Base-by-base conservation (phyloP, 1,140 invertebrate genomes). In the Euura saliciscinereae region DNA sequence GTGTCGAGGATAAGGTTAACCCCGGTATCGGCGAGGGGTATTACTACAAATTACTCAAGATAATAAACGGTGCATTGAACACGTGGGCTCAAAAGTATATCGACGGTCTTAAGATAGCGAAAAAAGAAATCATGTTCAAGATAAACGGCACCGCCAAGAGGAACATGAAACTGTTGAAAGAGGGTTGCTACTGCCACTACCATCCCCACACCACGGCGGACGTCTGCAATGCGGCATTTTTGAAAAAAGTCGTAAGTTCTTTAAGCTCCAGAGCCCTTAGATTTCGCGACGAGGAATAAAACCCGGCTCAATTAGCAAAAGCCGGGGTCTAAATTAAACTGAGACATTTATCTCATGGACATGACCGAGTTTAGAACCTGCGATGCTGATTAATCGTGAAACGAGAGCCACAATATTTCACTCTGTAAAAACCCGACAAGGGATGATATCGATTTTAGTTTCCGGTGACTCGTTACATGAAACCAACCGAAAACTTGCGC, bases 131-230 rank as follows among this genome's bases (percentile, higher is more conserved):
- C 79, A 86, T 87, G 83, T 85, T 79, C 77, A 87, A 84, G 78
- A 86, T 87, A 46, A 87, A 87, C 79, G 85, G 85, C 0, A 84
- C 81, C 13, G 80, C 83, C 6, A 82, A 83, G 72, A 84, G 82
- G 75, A 87, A 86, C 74, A 85, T 87, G 85, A 87, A 84, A 80
- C 81, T 87, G 0, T 72, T 87, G 28, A 86, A 87, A 80, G 86
- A 88, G 78, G 84, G 85, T 64, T 88, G 85, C 68, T 87, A 88
- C 74, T 86, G 85, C 79, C 86, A 87, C 79, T 87, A 87, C 66
- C 85, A 87, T 80, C 86, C 86, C 65, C 83, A 87, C 70, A 77
- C 86, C 44, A 82, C 86, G 13, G 86, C 86, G 67, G 86, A 88
- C 46, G 82, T 81, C 70, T 88, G 86, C 73, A 88, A 88, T 77